A percentile compares a stretch with the other conserved stretches of the same genome.
These are phyloP conservation scores for Chironomus tentans DNA, from an alignment of 2,888 invertebrate genomes.

Conservation along the genomic window DNA sequence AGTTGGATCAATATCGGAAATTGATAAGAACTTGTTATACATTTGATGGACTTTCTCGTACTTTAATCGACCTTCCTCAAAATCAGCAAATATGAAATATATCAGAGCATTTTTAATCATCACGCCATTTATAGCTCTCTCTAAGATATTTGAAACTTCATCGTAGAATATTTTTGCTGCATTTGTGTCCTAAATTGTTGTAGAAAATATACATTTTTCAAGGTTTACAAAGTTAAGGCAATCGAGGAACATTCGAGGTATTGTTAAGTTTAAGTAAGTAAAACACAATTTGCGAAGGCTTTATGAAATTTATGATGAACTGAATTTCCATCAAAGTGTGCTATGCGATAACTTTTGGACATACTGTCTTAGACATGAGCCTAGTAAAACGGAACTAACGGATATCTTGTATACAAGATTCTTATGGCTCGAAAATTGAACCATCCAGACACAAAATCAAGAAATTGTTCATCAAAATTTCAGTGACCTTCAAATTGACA, in stretches of 20 bases:
- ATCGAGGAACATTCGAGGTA: background rate
- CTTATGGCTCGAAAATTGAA: no score
- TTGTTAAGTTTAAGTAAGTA: slow-evolving; percentile 17
- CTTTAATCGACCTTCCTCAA: slow-evolving; percentile 92
- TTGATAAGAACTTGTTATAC: slow-evolving; percentile 83
- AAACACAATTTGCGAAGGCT: slow-evolving; percentile 26
- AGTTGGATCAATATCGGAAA: slow-evolving; percentile 89
- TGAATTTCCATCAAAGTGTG: background rate
- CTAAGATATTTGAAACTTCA: slow-evolving; percentile 90
- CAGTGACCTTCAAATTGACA: background rate
- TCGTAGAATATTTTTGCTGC: slow-evolving; percentile 88
- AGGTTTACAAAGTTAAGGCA: background rate
- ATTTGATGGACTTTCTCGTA: slow-evolving; percentile 94
- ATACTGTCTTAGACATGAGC: no score
- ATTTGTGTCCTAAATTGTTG: slow-evolving; percentile 66
- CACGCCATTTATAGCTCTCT: slow-evolving; percentile 82
- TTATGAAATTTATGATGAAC: background rate
- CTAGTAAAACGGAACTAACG: no score
- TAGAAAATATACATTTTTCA: slow-evolving; percentile 3
- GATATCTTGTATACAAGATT: no score
- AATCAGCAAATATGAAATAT: slow-evolving; percentile 98
- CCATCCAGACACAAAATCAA: background rate
- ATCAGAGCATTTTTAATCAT: slow-evolving; percentile 85
- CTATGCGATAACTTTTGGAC: no score
- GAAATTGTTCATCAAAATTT: background rate